Conservation (phyloP, 2,797 vertebrate species). For the Cheirogaleus major region DNA sequence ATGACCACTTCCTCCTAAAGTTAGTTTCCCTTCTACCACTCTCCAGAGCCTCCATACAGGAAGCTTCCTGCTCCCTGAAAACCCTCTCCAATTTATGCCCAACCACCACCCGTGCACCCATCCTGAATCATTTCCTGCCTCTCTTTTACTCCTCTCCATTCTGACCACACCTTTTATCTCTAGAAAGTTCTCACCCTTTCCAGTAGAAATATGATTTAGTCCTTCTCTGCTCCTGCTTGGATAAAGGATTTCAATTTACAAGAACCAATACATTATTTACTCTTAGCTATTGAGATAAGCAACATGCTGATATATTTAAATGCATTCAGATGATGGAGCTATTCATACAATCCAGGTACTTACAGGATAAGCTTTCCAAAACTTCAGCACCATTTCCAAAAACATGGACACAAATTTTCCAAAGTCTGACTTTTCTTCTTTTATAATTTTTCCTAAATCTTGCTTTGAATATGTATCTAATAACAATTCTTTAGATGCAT, state of each 20-base stretch:
- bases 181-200: background rate
- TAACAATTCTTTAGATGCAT: background rate
- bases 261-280: background rate
- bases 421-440: background rate
- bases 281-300: background rate
- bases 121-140: background rate
- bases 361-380: background rate
- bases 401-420: background rate
- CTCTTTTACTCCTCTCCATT: background rate
- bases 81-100: background rate
- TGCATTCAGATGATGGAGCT: background rate
- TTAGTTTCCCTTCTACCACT: background rate
- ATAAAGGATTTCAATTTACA: background rate
- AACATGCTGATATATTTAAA: background rate
- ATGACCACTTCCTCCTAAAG: background rate
- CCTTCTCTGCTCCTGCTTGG: background rate
- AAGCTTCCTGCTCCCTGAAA: background rate
- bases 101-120: rapidly evolving
- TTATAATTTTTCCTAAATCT: background rate
- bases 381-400: background rate
- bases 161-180: background rate
- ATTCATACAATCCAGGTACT: background rate
- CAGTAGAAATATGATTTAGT: background rate
- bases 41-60: background rate
- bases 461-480: background rate